Evolutionary conservation across 1,140 invertebrate species (phyloP).

Genomic region (Bombus ignitus): DNA sequence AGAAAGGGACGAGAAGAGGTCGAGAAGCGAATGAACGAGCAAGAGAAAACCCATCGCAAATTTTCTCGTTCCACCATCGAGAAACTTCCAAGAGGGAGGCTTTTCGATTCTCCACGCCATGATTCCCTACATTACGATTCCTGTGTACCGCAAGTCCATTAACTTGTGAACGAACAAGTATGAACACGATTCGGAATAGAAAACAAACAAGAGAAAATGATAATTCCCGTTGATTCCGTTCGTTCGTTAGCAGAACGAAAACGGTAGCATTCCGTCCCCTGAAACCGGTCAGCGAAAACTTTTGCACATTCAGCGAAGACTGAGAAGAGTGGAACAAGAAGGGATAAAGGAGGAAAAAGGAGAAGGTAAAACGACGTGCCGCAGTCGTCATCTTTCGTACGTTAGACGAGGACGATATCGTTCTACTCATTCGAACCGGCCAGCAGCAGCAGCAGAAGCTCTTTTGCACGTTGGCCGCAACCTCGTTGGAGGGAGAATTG

Average conservation of each 20-base stretch:
- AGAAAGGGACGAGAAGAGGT: constrained; percentile 1
- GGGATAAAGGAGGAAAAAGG: background rate
- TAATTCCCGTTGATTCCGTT: background rate
- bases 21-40: constrained; percentile 14
- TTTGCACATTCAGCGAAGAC: constrained; percentile 36
- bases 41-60: background rate
- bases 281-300: constrained; percentile 26
- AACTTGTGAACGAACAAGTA: background rate
- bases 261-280: constrained; percentile 15
- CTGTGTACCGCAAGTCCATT: background rate
- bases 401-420: constrained; percentile 31
- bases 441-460: constrained; percentile 29
- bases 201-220: background rate
- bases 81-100: background rate
- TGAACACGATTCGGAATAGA: no score
- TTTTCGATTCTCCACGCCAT: background rate
- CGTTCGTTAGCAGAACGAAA: constrained; percentile 16
- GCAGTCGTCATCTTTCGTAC: constrained; percentile 8
- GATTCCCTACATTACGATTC: background rate
- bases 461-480: constrained; percentile 37
- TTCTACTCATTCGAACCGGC: constrained; percentile 29
- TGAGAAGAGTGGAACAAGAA: background rate
- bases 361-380: background rate
- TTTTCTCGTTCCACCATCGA: constrained; percentile 11
- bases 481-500: background rate